These are phyloP conservation scores for Tragelaphus imberbis DNA, from an alignment of 2,113 vertebrate species.

Conservation along the genomic window DNA sequence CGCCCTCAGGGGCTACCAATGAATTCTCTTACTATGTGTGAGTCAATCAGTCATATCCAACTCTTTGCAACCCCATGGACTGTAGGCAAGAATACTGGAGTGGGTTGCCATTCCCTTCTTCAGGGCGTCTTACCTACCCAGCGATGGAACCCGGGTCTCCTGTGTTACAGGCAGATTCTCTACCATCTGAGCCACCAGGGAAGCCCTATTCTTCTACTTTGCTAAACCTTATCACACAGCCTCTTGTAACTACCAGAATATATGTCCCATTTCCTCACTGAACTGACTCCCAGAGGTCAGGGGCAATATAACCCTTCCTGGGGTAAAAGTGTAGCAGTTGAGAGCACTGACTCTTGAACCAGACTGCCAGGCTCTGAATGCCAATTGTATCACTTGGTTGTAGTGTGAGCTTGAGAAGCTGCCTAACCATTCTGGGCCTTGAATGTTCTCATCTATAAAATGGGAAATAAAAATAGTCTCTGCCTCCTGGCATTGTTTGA, in stretches of 20 bases:
- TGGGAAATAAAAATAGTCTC: background rate
- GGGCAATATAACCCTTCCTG: background rate
- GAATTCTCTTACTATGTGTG: background rate
- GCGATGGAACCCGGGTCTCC: background rate
- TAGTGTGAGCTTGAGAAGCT: background rate
- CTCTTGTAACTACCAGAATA: background rate
- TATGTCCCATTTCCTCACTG: background rate
- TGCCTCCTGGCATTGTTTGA: background rate
- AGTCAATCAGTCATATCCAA: background rate
- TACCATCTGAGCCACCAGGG: background rate
- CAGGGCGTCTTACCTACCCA: background rate
- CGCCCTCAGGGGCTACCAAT: background rate
- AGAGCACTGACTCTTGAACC: background rate
- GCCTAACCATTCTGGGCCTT: background rate
- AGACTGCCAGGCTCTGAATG: background rate
- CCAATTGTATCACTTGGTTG: background rate
- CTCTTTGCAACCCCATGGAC: background rate
- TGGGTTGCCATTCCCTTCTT: background rate
- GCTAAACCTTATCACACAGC: background rate
- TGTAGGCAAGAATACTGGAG: background rate
- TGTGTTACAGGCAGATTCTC: background rate
- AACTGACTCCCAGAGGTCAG: background rate
- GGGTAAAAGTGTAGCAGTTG: background rate
- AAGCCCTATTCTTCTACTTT: background rate
- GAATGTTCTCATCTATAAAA: background rate